These are phyloP conservation scores for Ianthella basta DNA, from an alignment of 37 sponge, comb jelly and placozoan genomes.

Conservation along the genomic window DNA sequence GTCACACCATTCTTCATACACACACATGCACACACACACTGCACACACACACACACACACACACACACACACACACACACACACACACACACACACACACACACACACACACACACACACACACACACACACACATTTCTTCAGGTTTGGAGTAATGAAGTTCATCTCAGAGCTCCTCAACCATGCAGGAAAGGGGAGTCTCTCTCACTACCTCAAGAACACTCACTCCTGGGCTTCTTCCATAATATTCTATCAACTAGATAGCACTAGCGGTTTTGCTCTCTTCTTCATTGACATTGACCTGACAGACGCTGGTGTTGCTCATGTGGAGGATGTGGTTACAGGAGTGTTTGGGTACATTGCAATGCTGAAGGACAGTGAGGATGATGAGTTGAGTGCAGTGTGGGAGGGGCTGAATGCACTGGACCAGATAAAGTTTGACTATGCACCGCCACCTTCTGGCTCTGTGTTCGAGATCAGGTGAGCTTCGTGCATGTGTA, in stretches of 20 bases:
- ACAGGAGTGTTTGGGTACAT: slow-evolving; percentile 38
- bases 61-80: no score
- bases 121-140: no score
- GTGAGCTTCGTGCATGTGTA: no score
- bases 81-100: no score
- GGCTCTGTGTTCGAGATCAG: no score
- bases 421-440: slow-evolving; percentile 26
- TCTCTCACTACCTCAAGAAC: slow-evolving; percentile 22
- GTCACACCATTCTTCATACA: no score
- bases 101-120: no score
- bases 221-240: slow-evolving; percentile 23
- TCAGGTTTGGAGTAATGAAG: no score
- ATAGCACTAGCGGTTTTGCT: slow-evolving; percentile 40
- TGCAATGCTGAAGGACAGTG: background rate
- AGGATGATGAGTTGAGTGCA: background rate
- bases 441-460: slow-evolving; percentile 28
- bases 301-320: slow-evolving; percentile 46
- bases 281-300: slow-evolving; percentile 40
- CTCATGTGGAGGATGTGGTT: slow-evolving; percentile 44
- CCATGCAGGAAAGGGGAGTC: slow-evolving; percentile 54
- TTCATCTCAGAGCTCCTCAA: slow-evolving; percentile 53
- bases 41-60: no score
- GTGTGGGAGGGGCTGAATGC: slow-evolving; percentile 36
- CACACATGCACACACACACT: no score
- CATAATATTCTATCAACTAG: slow-evolving; percentile 29